Base-by-base conservation (phyloP, 2,797 vertebrate species). In the Todus mexicanus region DNA sequence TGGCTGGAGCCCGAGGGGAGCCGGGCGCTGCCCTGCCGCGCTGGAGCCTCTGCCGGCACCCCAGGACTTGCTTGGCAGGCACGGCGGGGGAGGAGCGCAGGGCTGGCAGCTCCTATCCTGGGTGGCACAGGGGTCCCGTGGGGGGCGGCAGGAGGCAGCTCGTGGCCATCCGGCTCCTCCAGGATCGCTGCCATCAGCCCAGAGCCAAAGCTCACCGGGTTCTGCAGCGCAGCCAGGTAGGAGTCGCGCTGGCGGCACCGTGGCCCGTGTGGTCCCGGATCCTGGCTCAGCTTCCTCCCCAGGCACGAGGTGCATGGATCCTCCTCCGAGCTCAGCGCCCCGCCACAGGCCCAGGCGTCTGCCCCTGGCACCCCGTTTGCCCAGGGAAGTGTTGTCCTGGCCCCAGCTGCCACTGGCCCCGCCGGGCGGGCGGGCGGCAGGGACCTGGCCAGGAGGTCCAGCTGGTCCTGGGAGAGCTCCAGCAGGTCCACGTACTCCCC, bases 401-500 rank as follows among this genome's bases (percentile, higher is more conserved):
- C n/a, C 43, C 45, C 22, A 11, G 90, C 9, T 10, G 23, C 51
- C 17, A 4, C 3, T 0, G 2, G 69, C 14, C 18, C 71, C 3
- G 4, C 20, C 1, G 15, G n/a, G 51, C 5, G 20, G 6, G 42
- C 1, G 0, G 47, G 21, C 0, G 15, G 69, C 12, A 51, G 38
- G 27, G 92, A 60, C 50, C 25, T 73, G 19, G 15, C 61, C 57
- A 88, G 66, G 57, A 43, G 9, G 1, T 76, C 84, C 78, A 40
- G 61, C 50, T 96, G 97, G 47, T 37, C 97, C 97, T 94, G 97
- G 26, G 98, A 93, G 61, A 97, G 97, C 66, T 98, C 98, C 92
- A 99, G 95, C 56, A 99, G 97, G 53, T 98, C 98, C 79, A 99
- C 98, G 7, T 99, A 98, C 38, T 99, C 98, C 31, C 98, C 98